A percentile compares a stretch with the other conserved stretches of the same genome.
phyloP scores from a whole-genome alignment of 2,113 vertebrate genomes.

The Pipra filicauda region DNA sequence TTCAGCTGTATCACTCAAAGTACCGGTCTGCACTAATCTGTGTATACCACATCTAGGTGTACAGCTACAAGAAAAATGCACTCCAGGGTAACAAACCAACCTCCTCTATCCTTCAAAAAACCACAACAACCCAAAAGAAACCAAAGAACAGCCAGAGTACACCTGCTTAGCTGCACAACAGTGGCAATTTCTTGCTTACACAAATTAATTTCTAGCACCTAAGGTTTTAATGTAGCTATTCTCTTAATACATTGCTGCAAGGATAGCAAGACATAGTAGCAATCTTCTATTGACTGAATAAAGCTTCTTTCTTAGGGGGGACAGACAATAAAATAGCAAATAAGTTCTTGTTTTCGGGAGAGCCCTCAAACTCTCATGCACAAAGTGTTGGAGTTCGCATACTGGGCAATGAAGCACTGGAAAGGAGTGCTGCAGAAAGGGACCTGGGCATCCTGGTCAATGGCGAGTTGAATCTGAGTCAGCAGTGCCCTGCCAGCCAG shows the following conservation, averaged over 20 bases:
- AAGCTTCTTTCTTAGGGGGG: not conserved
- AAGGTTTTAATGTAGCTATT: not conserved
- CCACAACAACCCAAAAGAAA: not conserved
- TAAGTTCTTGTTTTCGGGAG: not conserved
- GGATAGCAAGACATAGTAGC: not conserved
- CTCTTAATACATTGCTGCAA: not conserved
- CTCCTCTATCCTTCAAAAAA: not conserved
- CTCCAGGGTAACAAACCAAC: not conserved
- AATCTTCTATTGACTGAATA: not conserved
- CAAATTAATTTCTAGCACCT: not conserved
- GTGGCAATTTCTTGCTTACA: not conserved
- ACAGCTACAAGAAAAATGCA: not conserved
- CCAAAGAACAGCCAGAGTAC: not conserved
- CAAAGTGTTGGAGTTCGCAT: not conserved
- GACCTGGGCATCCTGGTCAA: not conserved
- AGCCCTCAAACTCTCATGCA: not conserved
- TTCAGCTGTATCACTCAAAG: not conserved
- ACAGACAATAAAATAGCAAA: not conserved
- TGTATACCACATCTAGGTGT: not conserved
- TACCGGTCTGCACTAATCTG: not conserved
- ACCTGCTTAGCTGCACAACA: not conserved
- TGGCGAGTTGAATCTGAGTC: not conserved
- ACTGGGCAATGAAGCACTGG: not conserved
- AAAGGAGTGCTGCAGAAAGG: not conserved
- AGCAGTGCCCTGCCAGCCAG: not conserved